These are phyloP conservation scores for Tympanuchus pallidicinctus DNA, from an alignment of 2,113 vertebrate genomes.

Conservation along the genomic window DNA sequence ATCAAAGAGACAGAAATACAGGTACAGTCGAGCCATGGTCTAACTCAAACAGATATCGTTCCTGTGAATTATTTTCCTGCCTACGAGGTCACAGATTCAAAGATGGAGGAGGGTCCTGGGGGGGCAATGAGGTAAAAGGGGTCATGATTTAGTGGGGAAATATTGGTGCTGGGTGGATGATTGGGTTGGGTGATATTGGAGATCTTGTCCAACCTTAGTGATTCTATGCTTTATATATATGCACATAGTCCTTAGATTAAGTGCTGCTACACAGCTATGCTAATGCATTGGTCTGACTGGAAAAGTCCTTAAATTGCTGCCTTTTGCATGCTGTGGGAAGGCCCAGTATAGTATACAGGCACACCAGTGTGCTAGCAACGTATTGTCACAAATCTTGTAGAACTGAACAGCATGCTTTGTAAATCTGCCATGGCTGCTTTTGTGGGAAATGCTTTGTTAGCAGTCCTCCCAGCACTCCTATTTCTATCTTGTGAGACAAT, in stretches of 20 bases:
- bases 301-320: background rate
- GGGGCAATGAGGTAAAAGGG: too few species aligned
- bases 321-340: background rate
- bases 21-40: constrained; percentile 59
- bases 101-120: background rate
- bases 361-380: background rate
- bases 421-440: background rate
- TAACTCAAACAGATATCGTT: background rate
- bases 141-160: too few species aligned
- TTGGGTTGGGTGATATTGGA: too few species aligned
- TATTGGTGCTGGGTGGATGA: too few species aligned
- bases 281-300: background rate
- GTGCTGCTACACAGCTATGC: background rate
- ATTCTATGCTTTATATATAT: background rate
- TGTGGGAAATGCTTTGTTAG: background rate
- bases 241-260: background rate
- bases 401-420: background rate
- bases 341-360: background rate
- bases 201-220: too few species aligned
- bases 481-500: background rate
- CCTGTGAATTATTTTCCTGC: background rate
- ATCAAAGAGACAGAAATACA: constrained; percentile 86
- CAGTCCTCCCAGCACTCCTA: background rate
- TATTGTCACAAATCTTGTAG: background rate
- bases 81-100: background rate